Evolutionary conservation across 2,888 invertebrate species (phyloP).

Genomic region (Latheticus oryzae): DNA sequence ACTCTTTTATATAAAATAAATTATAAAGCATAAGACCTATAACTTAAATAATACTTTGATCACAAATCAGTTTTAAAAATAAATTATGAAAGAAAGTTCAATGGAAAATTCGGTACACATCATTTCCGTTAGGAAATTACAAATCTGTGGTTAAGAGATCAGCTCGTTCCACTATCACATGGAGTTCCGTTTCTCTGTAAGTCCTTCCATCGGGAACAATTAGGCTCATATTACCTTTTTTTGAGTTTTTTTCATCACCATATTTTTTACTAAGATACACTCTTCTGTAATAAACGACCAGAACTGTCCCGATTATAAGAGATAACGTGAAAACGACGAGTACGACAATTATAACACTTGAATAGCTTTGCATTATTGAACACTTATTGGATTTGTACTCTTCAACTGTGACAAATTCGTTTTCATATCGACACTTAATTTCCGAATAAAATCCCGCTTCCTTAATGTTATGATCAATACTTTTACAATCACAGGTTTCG

Average conservation of each 20-base stretch:
- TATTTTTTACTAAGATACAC: constrained; percentile 62
- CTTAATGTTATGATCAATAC: constrained; percentile 51
- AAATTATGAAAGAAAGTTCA: too few species aligned
- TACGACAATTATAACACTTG: constrained; percentile 60
- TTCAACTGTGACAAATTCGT: constrained; percentile 52
- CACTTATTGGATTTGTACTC: constrained; percentile 58
- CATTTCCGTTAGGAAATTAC: constrained; percentile 59
- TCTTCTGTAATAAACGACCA: constrained; percentile 64
- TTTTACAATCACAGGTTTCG: constrained; percentile 70
- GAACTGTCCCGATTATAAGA: constrained; percentile 60
- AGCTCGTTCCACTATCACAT: constrained; percentile 86
- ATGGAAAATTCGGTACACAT: too few species aligned
- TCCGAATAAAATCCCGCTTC: constrained; percentile 54
- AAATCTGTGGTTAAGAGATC: constrained; percentile 85
- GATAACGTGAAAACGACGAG: constrained; percentile 67
- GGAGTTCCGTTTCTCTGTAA: constrained; percentile 87
- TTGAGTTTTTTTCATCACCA: constrained; percentile 67
- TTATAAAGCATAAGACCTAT: constrained; percentile 5
- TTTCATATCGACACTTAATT: constrained; percentile 58
- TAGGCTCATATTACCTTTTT: constrained; percentile 70
- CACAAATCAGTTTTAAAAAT: background rate
- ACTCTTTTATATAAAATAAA: too few species aligned
- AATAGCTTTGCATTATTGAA: constrained; percentile 56
- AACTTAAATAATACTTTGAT: constrained; percentile 8
- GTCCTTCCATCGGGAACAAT: constrained; percentile 85